Base-by-base conservation (phyloP, 2,113 vertebrate species). In the Camelus bactrianus region DNA sequence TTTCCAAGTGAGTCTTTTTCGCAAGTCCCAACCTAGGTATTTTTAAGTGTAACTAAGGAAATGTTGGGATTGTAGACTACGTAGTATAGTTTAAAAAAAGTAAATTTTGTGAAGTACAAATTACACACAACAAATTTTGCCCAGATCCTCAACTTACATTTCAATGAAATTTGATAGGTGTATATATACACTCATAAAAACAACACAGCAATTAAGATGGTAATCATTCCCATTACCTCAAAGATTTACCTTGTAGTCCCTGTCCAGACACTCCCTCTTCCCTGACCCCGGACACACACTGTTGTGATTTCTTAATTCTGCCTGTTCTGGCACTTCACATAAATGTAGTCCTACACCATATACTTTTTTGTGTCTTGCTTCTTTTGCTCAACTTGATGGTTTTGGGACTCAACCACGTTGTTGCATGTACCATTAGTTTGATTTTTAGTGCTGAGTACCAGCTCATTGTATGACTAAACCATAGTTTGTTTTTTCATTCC, bases 11-110 rank as follows among this genome's bases (percentile, higher is more conserved):
- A 30, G 22, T 85, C 11, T 12, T 75, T 79, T 87, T 72, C 42
- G 3, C 10, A 50, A 95, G 67, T 67, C 8, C 20, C 26, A 73
- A 46, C 5, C 46, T 89, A 42, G 16, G 46, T 76, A 64, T 77
- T 94, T 95, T 67, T 28, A 94, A 77, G 30, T 94, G 8, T 70
- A 89, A 93, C 3, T 52, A 90, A 93, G 52, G 28, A 93, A 89
- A 46, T 46, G 8, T 52, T 93, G 72, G 35, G 9, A 13, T 88
- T 58, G 38, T 38, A 81, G 77, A 28, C 19, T 42, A 64, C 22
- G 35, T 35, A 58, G 13, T 56, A 28, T 65, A 56, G 5, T 87
- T 89, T 73, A 10, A 17, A 89, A 89, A 92, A 76, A 35, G 30
- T 35, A 58, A 48, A 48, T 52, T 94, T 79, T 35, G 38, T 6